These are phyloP conservation scores for Pseudotriccus pelzelni DNA, from an alignment of 2,797 vertebrate species.

Conservation along the genomic window DNA sequence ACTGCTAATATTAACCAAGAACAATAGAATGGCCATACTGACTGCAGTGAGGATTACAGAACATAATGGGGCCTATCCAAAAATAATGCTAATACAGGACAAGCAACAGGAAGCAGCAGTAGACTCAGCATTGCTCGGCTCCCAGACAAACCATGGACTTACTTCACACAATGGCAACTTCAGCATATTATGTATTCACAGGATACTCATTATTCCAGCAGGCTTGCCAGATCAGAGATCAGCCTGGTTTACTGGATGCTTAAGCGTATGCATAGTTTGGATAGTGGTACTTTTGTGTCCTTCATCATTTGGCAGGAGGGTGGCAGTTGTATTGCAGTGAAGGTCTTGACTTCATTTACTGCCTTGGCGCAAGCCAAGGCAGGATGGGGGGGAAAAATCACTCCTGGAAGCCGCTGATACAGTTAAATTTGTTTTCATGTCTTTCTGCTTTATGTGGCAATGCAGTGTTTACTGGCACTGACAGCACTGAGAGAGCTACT, in stretches of 20 bases:
- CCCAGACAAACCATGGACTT: slow-evolving; percentile 81
- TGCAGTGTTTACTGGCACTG: slow-evolving; percentile 64
- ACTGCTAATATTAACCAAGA: slow-evolving; percentile 85
- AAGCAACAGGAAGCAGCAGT: slow-evolving; percentile 93
- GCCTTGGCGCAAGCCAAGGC: slow-evolving; percentile 61
- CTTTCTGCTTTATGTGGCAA: slow-evolving; percentile 77
- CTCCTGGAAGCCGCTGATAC: slow-evolving; percentile 69
- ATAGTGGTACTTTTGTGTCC: slow-evolving; percentile 70
- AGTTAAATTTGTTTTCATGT: slow-evolving; percentile 77
- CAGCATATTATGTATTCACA: slow-evolving; percentile 81
- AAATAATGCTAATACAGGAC: slow-evolving; percentile 90
- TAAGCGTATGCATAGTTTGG: slow-evolving; percentile 64
- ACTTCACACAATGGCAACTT: slow-evolving; percentile 80
- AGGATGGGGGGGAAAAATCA: slow-evolving; percentile 39
- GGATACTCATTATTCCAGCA: slow-evolving; percentile 75
- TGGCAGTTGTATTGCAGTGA: slow-evolving; percentile 27
- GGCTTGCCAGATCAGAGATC: slow-evolving; percentile 64
- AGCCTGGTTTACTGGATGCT: slow-evolving; percentile 67
- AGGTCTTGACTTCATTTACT: slow-evolving; percentile 44
- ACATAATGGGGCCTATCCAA: slow-evolving; percentile 90
- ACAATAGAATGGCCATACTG: slow-evolving; percentile 88
- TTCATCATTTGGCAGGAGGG: slow-evolving; percentile 68
- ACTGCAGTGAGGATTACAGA: slow-evolving; percentile 94
- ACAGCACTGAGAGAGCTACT: background rate
- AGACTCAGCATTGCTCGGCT: slow-evolving; percentile 90